Conservation (phyloP, 1,140 invertebrate genomes). For the Drosophila serrata region DNA sequence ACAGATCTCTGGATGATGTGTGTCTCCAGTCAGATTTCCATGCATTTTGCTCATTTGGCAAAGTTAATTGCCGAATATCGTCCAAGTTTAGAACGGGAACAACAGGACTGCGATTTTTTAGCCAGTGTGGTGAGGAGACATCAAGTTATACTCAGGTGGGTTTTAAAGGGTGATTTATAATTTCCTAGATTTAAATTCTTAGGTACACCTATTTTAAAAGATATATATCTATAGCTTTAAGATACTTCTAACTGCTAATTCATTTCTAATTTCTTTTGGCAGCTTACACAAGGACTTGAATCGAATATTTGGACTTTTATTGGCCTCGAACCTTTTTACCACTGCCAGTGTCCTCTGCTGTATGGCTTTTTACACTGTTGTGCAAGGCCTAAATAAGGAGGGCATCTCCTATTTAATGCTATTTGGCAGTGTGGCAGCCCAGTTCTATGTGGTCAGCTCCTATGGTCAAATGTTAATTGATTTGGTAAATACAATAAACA, state of each 20-base stretch:
- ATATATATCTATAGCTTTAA: background rate
- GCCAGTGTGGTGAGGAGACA: constrained; percentile 31
- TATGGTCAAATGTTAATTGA: constrained; percentile 57
- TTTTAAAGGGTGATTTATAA: background rate
- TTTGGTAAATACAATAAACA: constrained; percentile 9
- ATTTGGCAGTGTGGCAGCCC: constrained; percentile 39
- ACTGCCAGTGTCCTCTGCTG: constrained; percentile 50
- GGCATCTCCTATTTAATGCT: constrained; percentile 48
- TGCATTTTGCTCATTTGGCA: constrained; percentile 56
- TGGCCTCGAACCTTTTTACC: constrained; percentile 58
- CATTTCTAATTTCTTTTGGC: background rate
- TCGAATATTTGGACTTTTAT: constrained; percentile 44
- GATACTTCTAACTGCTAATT: background rate
- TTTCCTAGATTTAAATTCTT: background rate
- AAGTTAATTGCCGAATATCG: constrained; percentile 9
- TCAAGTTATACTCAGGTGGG: constrained; percentile 41
- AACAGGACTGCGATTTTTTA: constrained; percentile 37
- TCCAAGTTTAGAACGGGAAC: constrained; percentile 8
- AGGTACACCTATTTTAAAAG: background rate
- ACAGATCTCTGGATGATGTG: constrained; percentile 64
- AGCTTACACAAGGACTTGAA: constrained; percentile 56
- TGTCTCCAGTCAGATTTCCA: constrained; percentile 42
- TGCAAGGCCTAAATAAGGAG: constrained; percentile 50
- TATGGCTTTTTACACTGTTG: constrained; percentile 35
- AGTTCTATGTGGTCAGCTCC: constrained; percentile 60